A percentile compares a stretch with the other conserved stretches of the same genome.
phyloP scores from a whole-genome alignment of 2,797 vertebrate genomes.

The Schizopygopsis malacanthus region DNA sequence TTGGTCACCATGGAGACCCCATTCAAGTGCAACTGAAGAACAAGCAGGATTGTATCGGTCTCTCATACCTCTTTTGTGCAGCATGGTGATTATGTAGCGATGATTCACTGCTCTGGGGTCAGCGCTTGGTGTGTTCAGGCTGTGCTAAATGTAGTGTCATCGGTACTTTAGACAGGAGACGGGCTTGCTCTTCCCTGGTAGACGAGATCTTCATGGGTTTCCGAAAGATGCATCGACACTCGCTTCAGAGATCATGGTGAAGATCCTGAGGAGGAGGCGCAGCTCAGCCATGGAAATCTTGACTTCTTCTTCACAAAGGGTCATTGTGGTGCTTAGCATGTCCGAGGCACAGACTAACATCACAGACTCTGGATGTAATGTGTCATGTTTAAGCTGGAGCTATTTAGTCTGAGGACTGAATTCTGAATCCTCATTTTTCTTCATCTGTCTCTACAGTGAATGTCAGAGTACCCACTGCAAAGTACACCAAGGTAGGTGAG shows the following conservation, averaged over 20 bases:
- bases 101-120: constrained; percentile 61
- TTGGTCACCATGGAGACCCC: constrained; percentile 86
- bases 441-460: constrained; percentile 72
- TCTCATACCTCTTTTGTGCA: constrained; percentile 58
- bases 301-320: constrained; percentile 81
- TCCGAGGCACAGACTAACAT: constrained; percentile 70
- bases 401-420: neutral
- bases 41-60: constrained; percentile 71
- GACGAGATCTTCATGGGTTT: constrained; percentile 5
- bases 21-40: constrained; percentile 77
- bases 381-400: neutral
- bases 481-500: constrained; percentile 96
- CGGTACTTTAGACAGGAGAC: neutral
- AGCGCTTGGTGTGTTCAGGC: constrained; percentile 24
- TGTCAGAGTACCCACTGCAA: constrained; percentile 87
- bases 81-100: constrained; percentile 60
- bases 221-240: constrained; percentile 76
- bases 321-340: constrained; percentile 82
- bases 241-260: constrained; percentile 77
- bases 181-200: neutral
- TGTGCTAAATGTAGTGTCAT: neutral
- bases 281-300: constrained; percentile 81
- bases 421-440: constrained; percentile 12
- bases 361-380: constrained; percentile 81
- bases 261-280: constrained; percentile 74